Evolutionary conservation across 2,113 vertebrate species (phyloP), one percentile per base, ranked within the genome.

Genomic region (human): DNA sequence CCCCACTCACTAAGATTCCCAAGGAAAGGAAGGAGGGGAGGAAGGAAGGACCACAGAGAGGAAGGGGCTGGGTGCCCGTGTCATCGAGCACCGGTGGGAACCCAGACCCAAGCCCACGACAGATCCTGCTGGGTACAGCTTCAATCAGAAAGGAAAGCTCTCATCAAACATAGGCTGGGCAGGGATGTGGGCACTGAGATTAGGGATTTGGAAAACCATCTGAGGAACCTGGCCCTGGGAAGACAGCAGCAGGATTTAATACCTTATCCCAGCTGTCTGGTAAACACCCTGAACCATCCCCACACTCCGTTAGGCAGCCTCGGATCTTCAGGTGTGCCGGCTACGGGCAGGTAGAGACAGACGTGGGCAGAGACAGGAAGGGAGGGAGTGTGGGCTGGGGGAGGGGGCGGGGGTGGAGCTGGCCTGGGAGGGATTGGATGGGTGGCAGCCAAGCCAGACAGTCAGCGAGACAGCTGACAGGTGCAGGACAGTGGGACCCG

Each of bases 181-280:
- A 97, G 98, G 98, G 98, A 98, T 96, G 90, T 32, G 97, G 97
- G 98, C 98, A 89, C 97, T 23, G 90, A 97, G 98, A 98, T 98
- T 97, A 98, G 94, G 93, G 50, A 96, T 96, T 96, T 98, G 98
- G 98, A 98, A 99, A 98, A 80, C 90, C 98, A 98, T 98, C 98
- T 98, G 97, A 98, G 98, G 98, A 98, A 98, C 95, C 95, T 23
- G 96, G 97, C 90, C 98, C 96, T 98, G 98, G 97, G 98, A 98
- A 99, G 98, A 97, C 98, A 98, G 98, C 35, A 84, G 32, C 79
- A 94, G 98, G 96, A 98, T 72, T 98, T 98, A 98, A 95, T 38
- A 72, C 93, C 96, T 98, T 96, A 98, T 98, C 98, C 97, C 30
- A 80, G 55, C 96, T 95, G 98, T 91, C 97, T 98, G 98, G 96